A percentile compares a stretch with the other conserved stretches of the same genome.
phyloP scores from a whole-genome alignment of 37 sponge, comb jelly and placozoan genomes.

The Spongilla lacustris region DNA sequence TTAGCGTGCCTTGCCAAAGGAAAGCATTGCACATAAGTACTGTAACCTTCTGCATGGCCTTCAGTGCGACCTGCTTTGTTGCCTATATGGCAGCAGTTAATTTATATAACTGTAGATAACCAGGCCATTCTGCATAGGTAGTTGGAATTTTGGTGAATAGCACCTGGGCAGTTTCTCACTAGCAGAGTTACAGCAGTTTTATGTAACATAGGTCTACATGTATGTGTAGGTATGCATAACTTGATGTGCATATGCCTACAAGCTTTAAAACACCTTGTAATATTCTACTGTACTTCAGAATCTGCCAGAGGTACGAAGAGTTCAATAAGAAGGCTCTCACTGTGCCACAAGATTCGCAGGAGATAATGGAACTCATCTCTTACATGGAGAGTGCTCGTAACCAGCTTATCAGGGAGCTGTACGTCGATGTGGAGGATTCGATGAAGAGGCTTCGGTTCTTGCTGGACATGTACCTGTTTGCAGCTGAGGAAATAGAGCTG shows the following conservation, averaged over 20 bases:
- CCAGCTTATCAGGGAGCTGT: slow-evolving; percentile 59
- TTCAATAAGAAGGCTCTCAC: slow-evolving; percentile 73
- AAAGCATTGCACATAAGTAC: neutral
- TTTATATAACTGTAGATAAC: too few relatives aligned
- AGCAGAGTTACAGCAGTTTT: too few relatives aligned
- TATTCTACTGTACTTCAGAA: slow-evolving; percentile 36
- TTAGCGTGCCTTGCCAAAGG: neutral
- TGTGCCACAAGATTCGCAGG: slow-evolving; percentile 84
- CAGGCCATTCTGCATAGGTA: too few relatives aligned
- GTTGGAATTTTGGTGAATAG: too few relatives aligned
- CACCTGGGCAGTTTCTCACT: too few relatives aligned
- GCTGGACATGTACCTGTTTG: slow-evolving; percentile 83
- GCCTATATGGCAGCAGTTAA: too few relatives aligned
- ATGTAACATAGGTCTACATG: too few relatives aligned
- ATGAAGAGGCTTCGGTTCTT: slow-evolving; percentile 77
- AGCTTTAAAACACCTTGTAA: neutral
- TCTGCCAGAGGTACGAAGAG: slow-evolving; percentile 81
- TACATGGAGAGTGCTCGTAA: slow-evolving; percentile 80
- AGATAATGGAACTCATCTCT: slow-evolving; percentile 89
- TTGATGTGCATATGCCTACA: too few relatives aligned
- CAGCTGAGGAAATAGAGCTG: slow-evolving; percentile 77
- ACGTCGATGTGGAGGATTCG: slow-evolving; percentile 63
- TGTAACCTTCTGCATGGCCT: too few relatives aligned
- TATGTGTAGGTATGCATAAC: too few relatives aligned
- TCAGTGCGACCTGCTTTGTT: neutral